A percentile compares a stretch with the other conserved stretches of the same genome.
phyloP scores from a whole-genome alignment of 2,797 vertebrate genomes.

The Percopsis omiscomaycus region DNA sequence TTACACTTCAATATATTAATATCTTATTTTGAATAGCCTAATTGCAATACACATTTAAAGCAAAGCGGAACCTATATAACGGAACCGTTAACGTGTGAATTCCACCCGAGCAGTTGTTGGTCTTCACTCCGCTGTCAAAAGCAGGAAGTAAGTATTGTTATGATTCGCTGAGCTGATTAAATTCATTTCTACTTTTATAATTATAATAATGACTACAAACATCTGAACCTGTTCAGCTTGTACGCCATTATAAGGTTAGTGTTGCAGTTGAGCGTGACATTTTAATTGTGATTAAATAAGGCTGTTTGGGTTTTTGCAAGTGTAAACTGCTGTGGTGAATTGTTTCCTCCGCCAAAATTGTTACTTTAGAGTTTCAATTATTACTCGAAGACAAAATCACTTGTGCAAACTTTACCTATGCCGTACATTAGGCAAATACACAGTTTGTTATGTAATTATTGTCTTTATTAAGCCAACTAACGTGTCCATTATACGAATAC shows the following conservation, averaged over 20 bases:
- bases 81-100: conserved; percentile 48
- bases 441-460: too few species aligned
- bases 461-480: too few species aligned
- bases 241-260: conserved; percentile 63
- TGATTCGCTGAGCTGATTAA: conserved; percentile 52
- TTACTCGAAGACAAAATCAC: too few species aligned
- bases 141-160: conserved; percentile 73
- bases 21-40: too few species aligned
- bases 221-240: conserved; percentile 27
- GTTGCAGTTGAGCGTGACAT: conserved; percentile 9
- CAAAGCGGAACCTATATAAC: neutral
- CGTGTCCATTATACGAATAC: too few species aligned
- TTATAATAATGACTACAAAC: conserved; percentile 5
- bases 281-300: neutral
- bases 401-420: too few species aligned
- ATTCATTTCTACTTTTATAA: conserved; percentile 37
- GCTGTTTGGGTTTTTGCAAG: neutral
- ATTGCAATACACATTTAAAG: neutral
- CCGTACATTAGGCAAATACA: too few species aligned
- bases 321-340: neutral
- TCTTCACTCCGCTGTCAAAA: conserved; percentile 71
- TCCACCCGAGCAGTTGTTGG: conserved; percentile 43
- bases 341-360: too few species aligned
- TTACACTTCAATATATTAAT: too few species aligned
- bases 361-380: too few species aligned